phyloP scores from a whole-genome alignment of 2,888 invertebrate genomes.

The Amphipyra berbera region DNA sequence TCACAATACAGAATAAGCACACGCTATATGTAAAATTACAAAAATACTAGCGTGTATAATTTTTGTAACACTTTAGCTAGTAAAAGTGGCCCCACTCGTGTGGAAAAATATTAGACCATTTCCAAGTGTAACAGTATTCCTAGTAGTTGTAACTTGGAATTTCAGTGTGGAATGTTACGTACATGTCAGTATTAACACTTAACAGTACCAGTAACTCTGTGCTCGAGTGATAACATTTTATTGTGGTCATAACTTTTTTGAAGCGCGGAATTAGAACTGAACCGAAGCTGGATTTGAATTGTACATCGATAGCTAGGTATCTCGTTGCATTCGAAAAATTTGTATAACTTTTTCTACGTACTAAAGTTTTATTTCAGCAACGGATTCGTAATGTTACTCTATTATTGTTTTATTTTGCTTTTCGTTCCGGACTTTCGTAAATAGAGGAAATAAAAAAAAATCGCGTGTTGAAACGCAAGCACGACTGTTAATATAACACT shows the following conservation, averaged over 20 bases:
- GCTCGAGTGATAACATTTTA: constrained; percentile 47
- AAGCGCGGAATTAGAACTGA: constrained; percentile 25
- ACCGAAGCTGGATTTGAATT: constrained; percentile 19
- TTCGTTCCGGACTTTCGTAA: constrained; percentile 21
- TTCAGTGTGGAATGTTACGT: constrained; percentile 5
- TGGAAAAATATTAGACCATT: background rate
- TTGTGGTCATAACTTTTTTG: constrained; percentile 44
- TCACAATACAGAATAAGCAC: too few species aligned
- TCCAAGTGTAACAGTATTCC: background rate
- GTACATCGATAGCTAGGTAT: constrained; percentile 22
- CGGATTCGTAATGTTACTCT: constrained; percentile 42
- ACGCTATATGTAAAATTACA: too few species aligned
- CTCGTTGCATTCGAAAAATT: constrained; percentile 34
- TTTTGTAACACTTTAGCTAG: too few species aligned
- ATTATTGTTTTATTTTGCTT: constrained; percentile 50
- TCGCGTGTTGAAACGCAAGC: constrained; percentile 14
- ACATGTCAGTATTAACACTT: constrained; percentile 14
- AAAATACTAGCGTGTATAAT: too few species aligned
- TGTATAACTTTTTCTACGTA: constrained; percentile 47
- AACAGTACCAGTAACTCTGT: constrained; percentile 20
- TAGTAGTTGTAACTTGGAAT: constrained; percentile 6
- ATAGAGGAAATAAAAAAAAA: constrained; percentile 21
- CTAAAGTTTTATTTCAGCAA: constrained; percentile 55
- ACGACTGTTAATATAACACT: constrained; percentile 17
- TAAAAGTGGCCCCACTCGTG: too few species aligned